Percentiles rank a stretch among this genome's conserved stretches.
Conservation (phyloP, 2,113 vertebrate species). For the Cottus gobio region DNA sequence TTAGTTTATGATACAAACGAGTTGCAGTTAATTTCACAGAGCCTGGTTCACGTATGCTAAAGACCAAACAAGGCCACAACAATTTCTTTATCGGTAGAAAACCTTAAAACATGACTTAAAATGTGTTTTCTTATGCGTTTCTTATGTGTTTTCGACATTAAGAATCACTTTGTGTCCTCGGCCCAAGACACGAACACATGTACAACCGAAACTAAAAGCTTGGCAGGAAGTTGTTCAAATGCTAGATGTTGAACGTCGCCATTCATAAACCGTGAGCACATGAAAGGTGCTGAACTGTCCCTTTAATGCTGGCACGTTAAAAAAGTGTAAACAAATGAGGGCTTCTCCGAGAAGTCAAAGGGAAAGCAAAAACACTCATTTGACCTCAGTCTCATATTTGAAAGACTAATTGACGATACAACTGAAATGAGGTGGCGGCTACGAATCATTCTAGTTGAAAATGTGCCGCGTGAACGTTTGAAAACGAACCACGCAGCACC, state of each 20-base stretch:
- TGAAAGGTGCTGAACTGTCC: too few relatives aligned
- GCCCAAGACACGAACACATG: neutral
- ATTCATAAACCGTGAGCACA: neutral
- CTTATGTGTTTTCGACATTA: too few relatives aligned
- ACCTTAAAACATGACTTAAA: neutral
- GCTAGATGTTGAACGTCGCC: neutral
- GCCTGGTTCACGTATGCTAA: constrained; percentile 5
- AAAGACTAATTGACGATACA: neutral
- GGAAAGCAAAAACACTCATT: neutral
- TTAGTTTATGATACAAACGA: neutral
- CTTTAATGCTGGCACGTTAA: neutral
- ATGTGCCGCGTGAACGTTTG: neutral
- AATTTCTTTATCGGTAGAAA: neutral
- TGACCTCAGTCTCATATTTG: neutral
- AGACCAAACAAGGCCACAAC: constrained; percentile 37
- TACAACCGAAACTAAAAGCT: neutral
- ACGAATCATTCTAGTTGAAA: neutral
- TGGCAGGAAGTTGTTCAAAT: neutral
- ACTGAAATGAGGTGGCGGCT: neutral
- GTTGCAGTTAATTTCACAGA: constrained; percentile 23
- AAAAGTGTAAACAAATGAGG: neutral
- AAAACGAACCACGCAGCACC: constrained; percentile 3
- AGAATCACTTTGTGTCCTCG: constrained; percentile 16
- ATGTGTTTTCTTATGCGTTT: neutral
- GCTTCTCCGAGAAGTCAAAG: neutral